Evolutionary conservation across 2,113 vertebrate genomes (phyloP).

Genomic region (Beaufortia kweichowensis): DNA sequence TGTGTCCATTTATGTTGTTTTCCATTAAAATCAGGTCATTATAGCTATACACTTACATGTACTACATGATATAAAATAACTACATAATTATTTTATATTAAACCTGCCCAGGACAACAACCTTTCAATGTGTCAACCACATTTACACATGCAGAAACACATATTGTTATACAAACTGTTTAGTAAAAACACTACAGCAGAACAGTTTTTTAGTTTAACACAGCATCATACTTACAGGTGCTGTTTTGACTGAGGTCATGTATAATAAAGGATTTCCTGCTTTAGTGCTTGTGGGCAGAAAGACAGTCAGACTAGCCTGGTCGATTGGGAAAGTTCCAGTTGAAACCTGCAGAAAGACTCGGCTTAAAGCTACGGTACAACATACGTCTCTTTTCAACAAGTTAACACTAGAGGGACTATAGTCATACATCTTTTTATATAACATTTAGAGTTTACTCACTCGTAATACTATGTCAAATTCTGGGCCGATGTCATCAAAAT

Average conservation of each 20-base stretch:
- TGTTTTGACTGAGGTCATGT: conserved; percentile 36
- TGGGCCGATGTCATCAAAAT: conserved; percentile 80
- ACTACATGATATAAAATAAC: too few species aligned
- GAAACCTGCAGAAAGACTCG: conserved; percentile 36
- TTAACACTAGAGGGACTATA: neutral
- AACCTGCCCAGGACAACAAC: too few species aligned
- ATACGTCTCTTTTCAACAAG: neutral
- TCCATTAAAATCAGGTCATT: too few species aligned
- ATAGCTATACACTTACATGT: too few species aligned
- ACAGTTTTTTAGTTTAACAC: neutral
- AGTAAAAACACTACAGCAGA: neutral
- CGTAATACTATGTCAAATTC: conserved; percentile 57
- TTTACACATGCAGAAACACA: too few species aligned
- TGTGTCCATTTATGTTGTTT: neutral
- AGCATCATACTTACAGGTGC: conserved; percentile 19
- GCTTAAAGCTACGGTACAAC: neutral
- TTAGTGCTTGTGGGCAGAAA: conserved; percentile 37
- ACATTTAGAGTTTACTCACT: neutral
- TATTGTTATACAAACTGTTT: neutral
- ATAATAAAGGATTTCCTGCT: conserved; percentile 38
- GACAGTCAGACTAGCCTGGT: conserved; percentile 13
- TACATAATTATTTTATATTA: too few species aligned
- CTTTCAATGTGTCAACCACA: too few species aligned
- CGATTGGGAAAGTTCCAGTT: conserved; percentile 21
- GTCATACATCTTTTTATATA: too few species aligned